These are phyloP conservation scores for Drosophila littoralis DNA, from an alignment of 1,140 invertebrate species.

Conservation along the genomic window DNA sequence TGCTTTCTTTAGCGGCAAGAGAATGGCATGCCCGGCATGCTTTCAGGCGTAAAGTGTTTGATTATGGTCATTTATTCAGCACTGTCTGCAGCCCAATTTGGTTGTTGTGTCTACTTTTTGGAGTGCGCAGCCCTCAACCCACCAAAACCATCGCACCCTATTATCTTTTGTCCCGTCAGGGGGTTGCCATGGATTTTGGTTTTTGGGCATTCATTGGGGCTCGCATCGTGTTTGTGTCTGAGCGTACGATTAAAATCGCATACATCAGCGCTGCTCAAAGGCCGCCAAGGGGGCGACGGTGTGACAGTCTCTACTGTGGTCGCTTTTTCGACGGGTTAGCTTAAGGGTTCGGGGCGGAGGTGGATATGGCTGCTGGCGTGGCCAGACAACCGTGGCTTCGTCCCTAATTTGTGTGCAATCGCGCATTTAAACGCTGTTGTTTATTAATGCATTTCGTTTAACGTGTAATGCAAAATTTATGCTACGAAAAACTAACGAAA, in stretches of 20 bases:
- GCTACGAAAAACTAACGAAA: constrained; percentile 24
- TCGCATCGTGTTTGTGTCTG: constrained; percentile 71
- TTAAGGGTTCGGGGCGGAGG: neutral
- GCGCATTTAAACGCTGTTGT: constrained; percentile 70
- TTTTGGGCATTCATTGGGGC: constrained; percentile 47
- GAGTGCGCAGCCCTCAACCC: constrained; percentile 15
- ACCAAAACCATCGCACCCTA: constrained; percentile 26
- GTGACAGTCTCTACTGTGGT: constrained; percentile 28
- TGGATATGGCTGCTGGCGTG: neutral
- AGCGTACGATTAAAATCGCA: constrained; percentile 75
- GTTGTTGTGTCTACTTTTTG: constrained; percentile 60
- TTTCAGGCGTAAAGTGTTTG: constrained; percentile 80
- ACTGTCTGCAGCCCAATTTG: constrained; percentile 38
- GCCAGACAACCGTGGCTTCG: constrained; percentile 54
- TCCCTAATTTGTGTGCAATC: constrained; percentile 75
- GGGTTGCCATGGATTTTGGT: constrained; percentile 70
- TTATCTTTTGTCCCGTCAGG: constrained; percentile 53
- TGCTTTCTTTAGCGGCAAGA: constrained; percentile 49
- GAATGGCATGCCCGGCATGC: constrained; percentile 43
- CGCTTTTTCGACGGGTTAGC: constrained; percentile 1
- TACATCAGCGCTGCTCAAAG: constrained; percentile 61
- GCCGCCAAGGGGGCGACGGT: neutral
- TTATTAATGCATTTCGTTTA: constrained; percentile 75
- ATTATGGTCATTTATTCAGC: constrained; percentile 80
- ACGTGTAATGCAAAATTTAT: constrained; percentile 53